These are phyloP conservation scores for Takifugu rubripes DNA, from an alignment of 2,797 vertebrate genomes.

Conservation along the genomic window DNA sequence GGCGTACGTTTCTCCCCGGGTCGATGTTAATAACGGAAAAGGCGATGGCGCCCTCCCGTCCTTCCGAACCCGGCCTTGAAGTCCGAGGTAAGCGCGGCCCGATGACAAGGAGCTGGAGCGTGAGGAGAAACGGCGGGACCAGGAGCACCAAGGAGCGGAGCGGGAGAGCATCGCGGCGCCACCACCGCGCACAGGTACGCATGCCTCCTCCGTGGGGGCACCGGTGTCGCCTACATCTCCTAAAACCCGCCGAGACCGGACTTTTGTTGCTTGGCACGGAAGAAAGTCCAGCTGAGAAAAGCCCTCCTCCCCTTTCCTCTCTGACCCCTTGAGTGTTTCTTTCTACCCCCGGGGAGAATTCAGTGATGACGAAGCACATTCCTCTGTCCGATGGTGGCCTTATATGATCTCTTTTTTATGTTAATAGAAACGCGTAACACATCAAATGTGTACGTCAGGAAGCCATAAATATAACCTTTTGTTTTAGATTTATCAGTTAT, in stretches of 20 bases:
- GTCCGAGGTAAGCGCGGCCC: constrained; percentile 22
- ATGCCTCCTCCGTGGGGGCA: constrained; percentile 34
- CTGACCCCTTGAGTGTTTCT: not conserved
- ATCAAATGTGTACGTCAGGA: too few species aligned
- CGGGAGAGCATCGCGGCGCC: constrained; percentile 21
- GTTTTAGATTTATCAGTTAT: too few species aligned
- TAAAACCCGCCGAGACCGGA: constrained; percentile 27
- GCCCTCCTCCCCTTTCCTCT: constrained; percentile 19
- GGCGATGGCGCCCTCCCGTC: constrained; percentile 38
- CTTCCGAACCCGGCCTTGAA: not conserved
- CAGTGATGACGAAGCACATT: constrained; percentile 61
- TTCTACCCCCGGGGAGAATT: constrained; percentile 35
- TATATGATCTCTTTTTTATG: constrained; percentile 26
- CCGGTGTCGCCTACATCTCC: constrained; percentile 41
- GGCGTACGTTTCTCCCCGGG: constrained; percentile 32
- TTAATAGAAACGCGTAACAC: not conserved
- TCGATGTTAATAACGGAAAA: constrained; percentile 72
- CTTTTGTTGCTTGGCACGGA: constrained; percentile 24
- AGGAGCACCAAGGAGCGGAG: constrained; percentile 43
- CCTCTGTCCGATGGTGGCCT: constrained; percentile 42
- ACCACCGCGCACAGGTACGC: constrained; percentile 37
- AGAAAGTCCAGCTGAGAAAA: constrained; percentile 61
- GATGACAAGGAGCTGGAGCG: constrained; percentile 57
- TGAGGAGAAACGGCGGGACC: constrained; percentile 49
- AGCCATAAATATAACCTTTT: too few species aligned